A percentile compares a stretch with the other conserved stretches of the same genome.
These are phyloP conservation scores for Albula goreensis DNA, from an alignment of 2,113 vertebrate genomes.

Conservation along the genomic window DNA sequence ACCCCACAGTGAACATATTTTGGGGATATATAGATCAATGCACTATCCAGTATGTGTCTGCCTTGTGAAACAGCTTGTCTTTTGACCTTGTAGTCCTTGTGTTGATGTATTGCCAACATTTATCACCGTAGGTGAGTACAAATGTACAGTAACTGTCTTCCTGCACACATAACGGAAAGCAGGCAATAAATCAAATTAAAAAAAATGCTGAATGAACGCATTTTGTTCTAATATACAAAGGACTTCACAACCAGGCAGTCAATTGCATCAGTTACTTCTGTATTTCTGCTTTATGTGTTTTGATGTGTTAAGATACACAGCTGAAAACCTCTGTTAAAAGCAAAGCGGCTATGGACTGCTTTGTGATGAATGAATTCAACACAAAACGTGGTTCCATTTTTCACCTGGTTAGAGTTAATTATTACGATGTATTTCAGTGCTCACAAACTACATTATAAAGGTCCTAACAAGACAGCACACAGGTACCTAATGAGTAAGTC, in stretches of 20 bases:
- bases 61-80: background rate
- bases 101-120: background rate
- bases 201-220: too few relatives aligned
- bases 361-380: background rate
- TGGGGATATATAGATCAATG: background rate
- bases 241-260: too few relatives aligned
- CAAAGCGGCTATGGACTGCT: background rate
- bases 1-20: background rate
- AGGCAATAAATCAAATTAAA: background rate
- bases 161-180: background rate
- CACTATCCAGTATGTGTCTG: background rate
- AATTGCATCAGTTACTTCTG: too few relatives aligned
- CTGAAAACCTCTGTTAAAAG: background rate
- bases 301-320: background rate
- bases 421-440: background rate
- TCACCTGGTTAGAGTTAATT: background rate
- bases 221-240: too few relatives aligned
- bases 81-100: background rate
- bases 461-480: background rate
- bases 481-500: background rate
- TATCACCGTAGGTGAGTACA: background rate
- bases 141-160: background rate
- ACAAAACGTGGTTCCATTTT: background rate
- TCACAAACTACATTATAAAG: too few relatives aligned
- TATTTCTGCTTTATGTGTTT: background rate